phyloP scores from a whole-genome alignment of 2,888 invertebrate species.

The Caenorhabditis becei region DNA sequence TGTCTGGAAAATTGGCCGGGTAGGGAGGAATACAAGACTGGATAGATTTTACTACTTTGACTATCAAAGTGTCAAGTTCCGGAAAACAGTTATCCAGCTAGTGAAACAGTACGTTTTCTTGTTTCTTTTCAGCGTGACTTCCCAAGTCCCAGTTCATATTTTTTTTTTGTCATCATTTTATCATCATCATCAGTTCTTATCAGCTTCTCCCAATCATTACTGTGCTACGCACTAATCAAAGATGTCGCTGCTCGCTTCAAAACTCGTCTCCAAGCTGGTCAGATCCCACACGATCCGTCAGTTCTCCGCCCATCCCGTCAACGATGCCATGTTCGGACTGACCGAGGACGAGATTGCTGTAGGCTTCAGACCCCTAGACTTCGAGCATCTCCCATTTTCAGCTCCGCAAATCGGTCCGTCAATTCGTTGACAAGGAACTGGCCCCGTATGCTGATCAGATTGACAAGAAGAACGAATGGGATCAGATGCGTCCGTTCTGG shows the following conservation, averaged over 20 bases:
- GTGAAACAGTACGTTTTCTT: too few relatives aligned
- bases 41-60: too few relatives aligned
- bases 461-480: conserved; percentile 85
- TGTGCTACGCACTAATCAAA: too few relatives aligned
- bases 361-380: background rate
- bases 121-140: too few relatives aligned
- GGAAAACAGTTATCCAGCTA: too few relatives aligned
- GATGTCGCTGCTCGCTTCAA: background rate
- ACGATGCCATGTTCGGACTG: conserved; percentile 91
- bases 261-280: conserved; percentile 83
- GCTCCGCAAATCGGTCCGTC: conserved; percentile 90
- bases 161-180: too few relatives aligned
- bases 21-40: too few relatives aligned
- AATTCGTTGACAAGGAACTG: conserved; percentile 94
- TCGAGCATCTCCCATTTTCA: background rate
- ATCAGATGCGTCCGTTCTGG: conserved; percentile 88
- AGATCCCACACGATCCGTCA: conserved; percentile 22
- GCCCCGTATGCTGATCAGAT: conserved; percentile 94
- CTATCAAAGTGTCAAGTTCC: too few relatives aligned
- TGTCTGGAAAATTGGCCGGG: conserved; percentile 46
- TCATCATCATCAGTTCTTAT: too few relatives aligned
- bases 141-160: too few relatives aligned
- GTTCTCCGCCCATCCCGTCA: conserved; percentile 87
- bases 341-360: conserved; percentile 92
- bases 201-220: too few relatives aligned